Evolutionary conservation across 1,140 invertebrate species (phyloP).

Genomic region (Arctopsyche grandis): DNA sequence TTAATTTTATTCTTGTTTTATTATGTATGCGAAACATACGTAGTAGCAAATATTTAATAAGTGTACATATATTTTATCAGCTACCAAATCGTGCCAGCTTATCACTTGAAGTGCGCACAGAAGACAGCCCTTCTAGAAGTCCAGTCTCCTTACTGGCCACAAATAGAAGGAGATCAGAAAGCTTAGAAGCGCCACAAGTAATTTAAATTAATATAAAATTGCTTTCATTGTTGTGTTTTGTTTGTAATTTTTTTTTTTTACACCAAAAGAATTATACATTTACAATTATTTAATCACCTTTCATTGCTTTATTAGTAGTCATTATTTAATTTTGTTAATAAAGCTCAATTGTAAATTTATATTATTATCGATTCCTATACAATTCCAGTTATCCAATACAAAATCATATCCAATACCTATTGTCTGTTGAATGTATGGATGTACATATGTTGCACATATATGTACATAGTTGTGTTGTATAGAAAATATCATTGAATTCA

Average conservation of each 20-base stretch:
- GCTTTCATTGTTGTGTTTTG: neutral
- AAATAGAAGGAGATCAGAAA: conserved; percentile 69
- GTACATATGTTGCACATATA: too few relatives aligned
- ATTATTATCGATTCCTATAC: conserved; percentile 22
- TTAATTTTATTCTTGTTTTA: neutral
- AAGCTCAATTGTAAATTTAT: too few relatives aligned
- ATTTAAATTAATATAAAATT: conserved; percentile 35
- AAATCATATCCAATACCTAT: too few relatives aligned
- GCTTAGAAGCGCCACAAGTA: conserved; percentile 69
- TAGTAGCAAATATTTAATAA: neutral
- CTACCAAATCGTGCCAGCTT: conserved; percentile 69
- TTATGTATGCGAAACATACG: neutral
- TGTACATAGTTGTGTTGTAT: too few relatives aligned
- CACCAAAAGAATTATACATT: neutral
- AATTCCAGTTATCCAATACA: conserved; percentile 51
- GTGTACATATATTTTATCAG: conserved; percentile 30
- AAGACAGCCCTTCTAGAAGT: conserved; percentile 60
- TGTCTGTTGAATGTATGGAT: too few relatives aligned
- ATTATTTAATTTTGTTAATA: too few relatives aligned
- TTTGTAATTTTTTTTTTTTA: neutral
- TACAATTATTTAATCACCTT: neutral
- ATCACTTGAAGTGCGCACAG: conserved; percentile 69
- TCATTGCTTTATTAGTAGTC: neutral
- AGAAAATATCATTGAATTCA: too few relatives aligned
- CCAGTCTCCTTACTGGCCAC: conserved; percentile 63